Percentiles rank a stretch among this genome's conserved stretches.
Evolutionary conservation across 2,888 invertebrate genomes (phyloP).

Genomic region (Drosophila pegasa): DNA sequence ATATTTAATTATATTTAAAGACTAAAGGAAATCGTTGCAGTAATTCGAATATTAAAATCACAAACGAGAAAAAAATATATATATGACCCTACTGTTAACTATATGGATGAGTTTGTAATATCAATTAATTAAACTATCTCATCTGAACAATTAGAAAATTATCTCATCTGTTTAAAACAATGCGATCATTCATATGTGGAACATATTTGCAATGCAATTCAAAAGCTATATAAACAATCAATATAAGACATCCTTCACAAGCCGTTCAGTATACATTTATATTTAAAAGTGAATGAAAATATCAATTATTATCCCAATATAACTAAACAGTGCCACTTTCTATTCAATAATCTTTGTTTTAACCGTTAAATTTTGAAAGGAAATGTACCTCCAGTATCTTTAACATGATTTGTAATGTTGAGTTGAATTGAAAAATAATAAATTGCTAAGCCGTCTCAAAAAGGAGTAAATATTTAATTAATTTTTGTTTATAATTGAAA

Average conservation of each 20-base stretch:
- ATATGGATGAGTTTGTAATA: slow-evolving; percentile 3
- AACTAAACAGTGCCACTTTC: slow-evolving; percentile 14
- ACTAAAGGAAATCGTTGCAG: slow-evolving; percentile 6
- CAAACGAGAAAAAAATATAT: neutral
- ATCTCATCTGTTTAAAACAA: slow-evolving; percentile 7
- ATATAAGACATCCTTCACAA: slow-evolving; percentile 11
- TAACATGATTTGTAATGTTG: slow-evolving; percentile 52
- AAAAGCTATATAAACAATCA: slow-evolving; percentile 13
- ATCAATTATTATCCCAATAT: slow-evolving; percentile 1
- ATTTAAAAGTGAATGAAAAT: slow-evolving; percentile 14
- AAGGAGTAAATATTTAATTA: neutral
- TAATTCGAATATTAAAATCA: slow-evolving; percentile 5
- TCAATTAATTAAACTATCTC: slow-evolving; percentile 1
- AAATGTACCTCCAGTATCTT: slow-evolving; percentile 52
- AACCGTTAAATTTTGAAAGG: slow-evolving; percentile 33
- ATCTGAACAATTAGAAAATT: slow-evolving; percentile 3
- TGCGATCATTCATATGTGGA: slow-evolving; percentile 5
- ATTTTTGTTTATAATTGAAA: slow-evolving; percentile 1
- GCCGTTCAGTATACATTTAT: slow-evolving; percentile 14
- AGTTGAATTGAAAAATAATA: slow-evolving; percentile 53
- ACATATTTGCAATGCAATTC: slow-evolving; percentile 16
- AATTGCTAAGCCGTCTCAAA: slow-evolving; percentile 18
- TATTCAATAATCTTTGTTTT: slow-evolving; percentile 13
- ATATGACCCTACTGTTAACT: slow-evolving; percentile 1
- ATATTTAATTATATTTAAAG: slow-evolving; percentile 13